Base-by-base conservation (phyloP, 1,140 invertebrate genomes). In the Drosophila tristis region DNA sequence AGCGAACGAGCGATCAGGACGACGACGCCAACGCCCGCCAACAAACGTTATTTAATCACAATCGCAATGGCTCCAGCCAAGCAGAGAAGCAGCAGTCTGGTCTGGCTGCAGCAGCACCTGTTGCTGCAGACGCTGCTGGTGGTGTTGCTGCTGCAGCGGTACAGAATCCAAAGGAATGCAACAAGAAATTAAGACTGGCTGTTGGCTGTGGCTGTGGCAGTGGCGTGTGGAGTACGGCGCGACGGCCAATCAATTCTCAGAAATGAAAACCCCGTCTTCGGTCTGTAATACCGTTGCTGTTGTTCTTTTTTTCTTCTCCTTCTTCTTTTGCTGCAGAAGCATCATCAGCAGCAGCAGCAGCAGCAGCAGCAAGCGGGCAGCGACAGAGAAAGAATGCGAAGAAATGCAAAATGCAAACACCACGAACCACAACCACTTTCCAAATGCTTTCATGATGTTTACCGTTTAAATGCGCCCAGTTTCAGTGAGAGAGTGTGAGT, bases 11-110 rank as follows among this genome's bases (percentile, higher is more conserved):
- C 54, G 23, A 59, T 60, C 53, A 73, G 61, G 61, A 57, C 60
- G 62, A 49, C 53, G 65, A 49, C 60, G 62, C 23, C 68, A 56
- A 64, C 66, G 66, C 73, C 78, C 73, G 81, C 78, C 74, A 82
- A 86, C 84, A 87, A 86, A 82, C 82, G 82, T 87, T 86, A 89
- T 87, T 86, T 82, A 87, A 86, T 89, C 82, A 86, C 82, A 87
- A 78, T 87, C 49, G 70, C 59, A 71, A 74, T 66, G 70, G 70
- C 64, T 64, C 31, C 53, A 64, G 61, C 74, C 20, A 0, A 20
- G 20, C 20, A 77, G 63, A 77, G 63, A 71, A 44, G 53, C 74
- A 58, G 42, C 68, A 64, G 68, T 70, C 58, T 57, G 70, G 58
- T 63, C 50, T 15, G 51, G 29, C 45, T 31, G 73, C 56, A 44